Conservation (phyloP, 2,888 invertebrate genomes). For the Tuberolachnus salignus region DNA sequence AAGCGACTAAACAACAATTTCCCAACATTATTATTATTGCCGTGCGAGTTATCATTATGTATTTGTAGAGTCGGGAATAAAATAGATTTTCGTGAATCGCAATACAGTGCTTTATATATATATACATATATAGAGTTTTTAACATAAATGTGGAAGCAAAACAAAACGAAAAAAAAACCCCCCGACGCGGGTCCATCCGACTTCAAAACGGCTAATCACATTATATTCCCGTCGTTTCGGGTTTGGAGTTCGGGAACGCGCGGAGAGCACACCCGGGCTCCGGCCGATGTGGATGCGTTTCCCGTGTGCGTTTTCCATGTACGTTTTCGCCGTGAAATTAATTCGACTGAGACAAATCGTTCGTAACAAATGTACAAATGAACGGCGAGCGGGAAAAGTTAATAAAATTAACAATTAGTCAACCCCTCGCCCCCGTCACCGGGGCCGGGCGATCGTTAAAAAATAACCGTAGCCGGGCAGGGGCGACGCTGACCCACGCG, state of each 20-base stretch:
- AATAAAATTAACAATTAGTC: slow-evolving; percentile 54
- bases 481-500: slow-evolving; percentile 27
- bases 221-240: neutral
- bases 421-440: no score
- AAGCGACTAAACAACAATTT: no score
- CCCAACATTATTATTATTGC: no score
- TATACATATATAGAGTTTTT: no score
- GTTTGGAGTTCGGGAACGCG: slow-evolving; percentile 1
- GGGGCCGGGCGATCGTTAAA: slow-evolving; percentile 54
- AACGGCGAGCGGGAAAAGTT: slow-evolving; percentile 36
- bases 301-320: slow-evolving; percentile 39
- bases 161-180: no score
- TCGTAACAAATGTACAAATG: slow-evolving; percentile 36
- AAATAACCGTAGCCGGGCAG: slow-evolving; percentile 17
- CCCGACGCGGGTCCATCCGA: no score
- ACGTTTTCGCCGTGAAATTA: slow-evolving; percentile 45
- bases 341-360: slow-evolving; percentile 55
- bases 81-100: no score
- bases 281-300: slow-evolving; percentile 21
- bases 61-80: no score
- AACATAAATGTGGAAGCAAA: no score
- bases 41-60: no score
- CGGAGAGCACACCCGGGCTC: neutral
- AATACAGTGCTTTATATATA: no score
- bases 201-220: no score